Conservation (phyloP, 2,113 vertebrate genomes). For the Danio rerio region DNA sequence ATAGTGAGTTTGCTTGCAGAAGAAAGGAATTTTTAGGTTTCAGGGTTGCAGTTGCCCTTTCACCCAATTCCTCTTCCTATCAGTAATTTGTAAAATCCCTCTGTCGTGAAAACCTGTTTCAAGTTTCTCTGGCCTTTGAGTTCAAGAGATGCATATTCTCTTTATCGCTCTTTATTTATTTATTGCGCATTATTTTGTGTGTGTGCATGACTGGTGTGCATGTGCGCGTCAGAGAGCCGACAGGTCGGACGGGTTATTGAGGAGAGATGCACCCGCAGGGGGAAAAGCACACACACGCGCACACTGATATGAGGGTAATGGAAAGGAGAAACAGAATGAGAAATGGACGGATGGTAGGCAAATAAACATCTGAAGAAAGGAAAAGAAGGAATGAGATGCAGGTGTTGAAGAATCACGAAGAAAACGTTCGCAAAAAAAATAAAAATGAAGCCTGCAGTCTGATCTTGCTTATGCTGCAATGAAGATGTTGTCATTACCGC, state of each 20-base stretch:
- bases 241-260: slow-evolving; percentile 71
- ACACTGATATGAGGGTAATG: slow-evolving; percentile 52
- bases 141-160: slow-evolving; percentile 66
- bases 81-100: background rate
- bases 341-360: slow-evolving; percentile 25
- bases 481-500: slow-evolving; percentile 35
- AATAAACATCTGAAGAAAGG: slow-evolving; percentile 22
- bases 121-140: background rate
- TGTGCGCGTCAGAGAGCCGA: slow-evolving; percentile 63
- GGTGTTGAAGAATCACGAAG: slow-evolving; percentile 63
- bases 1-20: background rate
- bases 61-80: background rate
- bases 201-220: slow-evolving; percentile 51
- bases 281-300: slow-evolving; percentile 32
- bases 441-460: background rate
- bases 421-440: slow-evolving; percentile 10
- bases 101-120: background rate
- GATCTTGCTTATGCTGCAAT: slow-evolving; percentile 41
- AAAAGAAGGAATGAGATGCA: slow-evolving; percentile 50
- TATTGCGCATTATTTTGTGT: slow-evolving; percentile 61
- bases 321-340: slow-evolving; percentile 49
- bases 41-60: background rate
- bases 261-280: slow-evolving; percentile 63
- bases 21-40: background rate
- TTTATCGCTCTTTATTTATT: slow-evolving; percentile 50